Evolutionary conservation across 1,140 invertebrate species (phyloP).

Genomic region (Palaemon carinicauda): DNA sequence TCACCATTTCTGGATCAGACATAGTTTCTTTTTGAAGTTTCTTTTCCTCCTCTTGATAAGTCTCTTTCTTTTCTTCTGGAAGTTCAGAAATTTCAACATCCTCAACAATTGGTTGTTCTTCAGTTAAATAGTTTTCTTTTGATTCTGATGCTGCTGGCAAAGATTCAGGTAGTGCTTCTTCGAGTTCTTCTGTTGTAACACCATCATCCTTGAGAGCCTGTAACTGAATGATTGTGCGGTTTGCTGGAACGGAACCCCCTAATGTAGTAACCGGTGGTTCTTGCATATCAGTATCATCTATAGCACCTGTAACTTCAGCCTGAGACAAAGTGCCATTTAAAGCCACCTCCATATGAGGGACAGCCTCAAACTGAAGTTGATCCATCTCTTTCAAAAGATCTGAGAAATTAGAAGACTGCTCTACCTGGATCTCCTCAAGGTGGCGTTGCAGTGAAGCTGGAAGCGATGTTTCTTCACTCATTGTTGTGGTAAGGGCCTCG

Average conservation of each 20-base stretch:
- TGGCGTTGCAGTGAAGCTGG: slow-evolving; percentile 39
- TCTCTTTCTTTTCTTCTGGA: too few relatives aligned
- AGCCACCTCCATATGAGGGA: neutral
- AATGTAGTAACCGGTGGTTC: too few relatives aligned
- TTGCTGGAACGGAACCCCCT: too few relatives aligned
- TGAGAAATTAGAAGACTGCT: slow-evolving; percentile 41
- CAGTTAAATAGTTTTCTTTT: too few relatives aligned
- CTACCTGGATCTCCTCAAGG: slow-evolving; percentile 44
- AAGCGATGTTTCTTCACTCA: slow-evolving; percentile 53
- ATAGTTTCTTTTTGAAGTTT: too few relatives aligned
- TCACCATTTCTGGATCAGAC: too few relatives aligned
- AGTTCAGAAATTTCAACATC: too few relatives aligned
- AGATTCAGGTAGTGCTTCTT: neutral
- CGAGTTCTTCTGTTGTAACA: neutral
- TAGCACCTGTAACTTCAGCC: slow-evolving; percentile 17
- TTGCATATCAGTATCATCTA: neutral
- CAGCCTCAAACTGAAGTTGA: neutral
- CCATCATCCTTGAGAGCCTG: neutral
- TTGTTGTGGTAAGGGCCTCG: slow-evolving; percentile 44
- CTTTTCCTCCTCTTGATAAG: too few relatives aligned
- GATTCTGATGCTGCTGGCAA: too few relatives aligned
- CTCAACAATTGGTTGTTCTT: too few relatives aligned
- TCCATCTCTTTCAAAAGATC: slow-evolving; percentile 9
- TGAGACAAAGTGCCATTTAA: neutral
- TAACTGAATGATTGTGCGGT: too few relatives aligned